phyloP scores from a whole-genome alignment of 2,113 vertebrate genomes.

The Scytalopus superciliaris region DNA sequence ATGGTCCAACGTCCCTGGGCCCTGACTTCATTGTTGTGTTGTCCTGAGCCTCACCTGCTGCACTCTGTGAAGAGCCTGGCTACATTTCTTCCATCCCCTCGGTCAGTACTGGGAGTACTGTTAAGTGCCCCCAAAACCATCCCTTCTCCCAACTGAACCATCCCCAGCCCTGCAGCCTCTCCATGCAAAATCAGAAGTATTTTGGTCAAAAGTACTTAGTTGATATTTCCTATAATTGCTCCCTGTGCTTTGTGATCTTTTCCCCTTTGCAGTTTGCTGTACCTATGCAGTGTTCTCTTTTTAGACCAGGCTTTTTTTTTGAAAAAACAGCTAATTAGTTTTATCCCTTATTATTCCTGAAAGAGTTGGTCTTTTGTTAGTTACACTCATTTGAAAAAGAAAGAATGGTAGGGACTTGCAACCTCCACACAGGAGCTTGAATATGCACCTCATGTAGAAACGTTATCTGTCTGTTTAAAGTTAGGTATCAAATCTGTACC shows the following conservation, averaged over 20 bases:
- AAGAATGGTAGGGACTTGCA: not conserved
- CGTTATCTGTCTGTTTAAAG: not conserved
- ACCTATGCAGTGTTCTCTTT: not conserved
- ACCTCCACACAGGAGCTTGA: not conserved
- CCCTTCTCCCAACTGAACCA: not conserved
- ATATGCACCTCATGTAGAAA: not conserved
- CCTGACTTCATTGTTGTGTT: fast-evolving
- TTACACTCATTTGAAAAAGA: not conserved
- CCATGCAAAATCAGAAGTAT: not conserved
- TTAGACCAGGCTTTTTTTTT: not conserved
- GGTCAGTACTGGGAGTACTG: fast-evolving
- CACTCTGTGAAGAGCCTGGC: not conserved
- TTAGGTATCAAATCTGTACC: not conserved
- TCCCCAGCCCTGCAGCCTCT: not conserved
- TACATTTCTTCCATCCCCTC: not conserved
- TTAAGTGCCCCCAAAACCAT: not conserved
- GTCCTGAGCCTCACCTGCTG: not conserved
- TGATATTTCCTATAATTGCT: not conserved
- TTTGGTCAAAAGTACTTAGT: not conserved
- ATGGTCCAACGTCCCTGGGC: fast-evolving
- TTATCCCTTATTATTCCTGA: not conserved
- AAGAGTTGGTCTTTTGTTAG: not conserved
- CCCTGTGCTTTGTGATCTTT: not conserved
- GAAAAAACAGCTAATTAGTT: not conserved
- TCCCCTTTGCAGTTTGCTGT: not conserved